Evolutionary conservation across 2,113 vertebrate species (phyloP).

Genomic region (Capricornis sumatraensis): DNA sequence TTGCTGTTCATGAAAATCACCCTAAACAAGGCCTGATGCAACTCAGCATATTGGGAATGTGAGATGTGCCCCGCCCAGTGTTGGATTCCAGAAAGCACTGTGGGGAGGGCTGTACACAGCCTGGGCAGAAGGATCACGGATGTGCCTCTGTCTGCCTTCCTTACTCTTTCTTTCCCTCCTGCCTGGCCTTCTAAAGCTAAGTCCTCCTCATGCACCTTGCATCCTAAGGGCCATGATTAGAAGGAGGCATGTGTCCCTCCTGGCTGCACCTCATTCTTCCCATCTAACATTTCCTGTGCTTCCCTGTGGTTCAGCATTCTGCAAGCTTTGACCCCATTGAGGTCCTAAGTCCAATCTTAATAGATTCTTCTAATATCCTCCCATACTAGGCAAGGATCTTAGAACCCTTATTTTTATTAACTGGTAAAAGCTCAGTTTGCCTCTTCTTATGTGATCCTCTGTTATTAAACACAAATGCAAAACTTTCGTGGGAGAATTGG

Average conservation of each 20-base stretch:
- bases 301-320: neutral
- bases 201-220: neutral
- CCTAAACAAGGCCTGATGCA: too few relatives aligned
- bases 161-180: neutral
- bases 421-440: neutral
- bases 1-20: neutral
- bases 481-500: neutral
- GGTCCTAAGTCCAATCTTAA: neutral
- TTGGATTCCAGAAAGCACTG: neutral
- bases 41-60: neutral
- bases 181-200: neutral
- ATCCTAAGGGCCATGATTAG: neutral
- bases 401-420: neutral
- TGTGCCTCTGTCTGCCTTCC: neutral
- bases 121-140: neutral
- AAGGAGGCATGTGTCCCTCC: too few relatives aligned
- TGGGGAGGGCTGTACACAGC: neutral
- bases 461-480: neutral
- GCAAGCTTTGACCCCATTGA: too few relatives aligned
- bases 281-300: neutral
- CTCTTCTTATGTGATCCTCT: neutral
- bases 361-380: neutral
- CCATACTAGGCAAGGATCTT: neutral
- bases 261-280: neutral
- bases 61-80: fast-evolving